A percentile compares a stretch with the other conserved stretches of the same genome.
Evolutionary conservation across 1,140 invertebrate genomes (phyloP).

Genomic region (Saxidomus purpurata): DNA sequence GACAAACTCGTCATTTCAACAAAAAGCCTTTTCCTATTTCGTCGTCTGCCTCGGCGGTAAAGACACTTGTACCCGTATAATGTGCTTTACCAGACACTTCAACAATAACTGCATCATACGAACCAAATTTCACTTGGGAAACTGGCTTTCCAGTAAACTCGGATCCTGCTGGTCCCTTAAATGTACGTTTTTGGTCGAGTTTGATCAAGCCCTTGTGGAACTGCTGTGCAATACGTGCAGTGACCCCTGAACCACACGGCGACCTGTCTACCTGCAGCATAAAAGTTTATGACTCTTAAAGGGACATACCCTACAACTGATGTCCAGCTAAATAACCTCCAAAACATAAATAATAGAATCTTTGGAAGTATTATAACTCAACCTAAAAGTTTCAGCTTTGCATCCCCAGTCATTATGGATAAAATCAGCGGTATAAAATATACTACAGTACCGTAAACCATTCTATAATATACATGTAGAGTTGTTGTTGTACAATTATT

Average conservation of each 20-base stretch:
- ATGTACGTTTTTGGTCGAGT: constrained; percentile 76
- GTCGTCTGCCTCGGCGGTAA: constrained; percentile 81
- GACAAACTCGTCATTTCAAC: constrained; percentile 42
- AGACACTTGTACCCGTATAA: constrained; percentile 78
- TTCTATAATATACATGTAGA: no score
- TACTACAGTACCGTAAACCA: no score
- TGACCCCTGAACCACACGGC: constrained; percentile 84
- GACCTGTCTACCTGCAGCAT: constrained; percentile 84
- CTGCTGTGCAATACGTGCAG: constrained; percentile 83
- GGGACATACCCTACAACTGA: no score
- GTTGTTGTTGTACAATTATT: no score
- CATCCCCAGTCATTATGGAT: no score
- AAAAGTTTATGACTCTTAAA: no score
- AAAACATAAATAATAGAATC: no score
- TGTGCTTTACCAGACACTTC: constrained; percentile 82
- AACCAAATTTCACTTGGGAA: constrained; percentile 65
- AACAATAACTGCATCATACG: constrained; percentile 76
- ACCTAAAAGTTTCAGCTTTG: no score
- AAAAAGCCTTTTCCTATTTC: constrained; percentile 75
- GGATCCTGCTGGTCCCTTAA: constrained; percentile 76
- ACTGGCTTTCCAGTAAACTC: constrained; percentile 75
- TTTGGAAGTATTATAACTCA: no score
- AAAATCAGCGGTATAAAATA: no score
- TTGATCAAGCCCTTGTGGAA: constrained; percentile 74
- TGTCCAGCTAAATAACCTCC: no score